These are phyloP conservation scores for Phalacrocorax brasilianus DNA, from an alignment of 2,113 vertebrate genomes.

Conservation along the genomic window DNA sequence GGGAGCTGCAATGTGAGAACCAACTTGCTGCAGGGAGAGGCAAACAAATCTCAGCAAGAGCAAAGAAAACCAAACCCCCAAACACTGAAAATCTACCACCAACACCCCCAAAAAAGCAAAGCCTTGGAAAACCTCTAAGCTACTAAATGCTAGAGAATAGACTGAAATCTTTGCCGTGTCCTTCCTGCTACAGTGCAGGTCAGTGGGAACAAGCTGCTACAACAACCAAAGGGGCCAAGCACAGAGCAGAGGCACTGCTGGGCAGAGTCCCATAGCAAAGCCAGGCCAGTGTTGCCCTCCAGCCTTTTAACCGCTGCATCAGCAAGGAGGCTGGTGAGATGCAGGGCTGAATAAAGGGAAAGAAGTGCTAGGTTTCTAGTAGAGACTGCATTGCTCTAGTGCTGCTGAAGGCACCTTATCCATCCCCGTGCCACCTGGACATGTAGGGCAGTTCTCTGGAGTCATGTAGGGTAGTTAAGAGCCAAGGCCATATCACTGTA, in stretches of 20 bases:
- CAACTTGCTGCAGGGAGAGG: fast-evolving
- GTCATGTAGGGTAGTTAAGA: neutral
- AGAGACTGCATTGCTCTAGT: neutral
- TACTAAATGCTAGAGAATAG: neutral
- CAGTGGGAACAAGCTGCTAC: neutral
- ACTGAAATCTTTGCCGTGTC: neutral
- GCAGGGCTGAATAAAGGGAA: neutral
- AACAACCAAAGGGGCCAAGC: neutral
- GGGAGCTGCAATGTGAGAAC: neutral
- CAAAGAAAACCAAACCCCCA: neutral
- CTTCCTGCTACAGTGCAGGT: neutral
- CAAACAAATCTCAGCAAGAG: neutral
- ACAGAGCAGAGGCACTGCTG: neutral
- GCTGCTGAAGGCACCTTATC: neutral
- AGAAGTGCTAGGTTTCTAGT: neutral
- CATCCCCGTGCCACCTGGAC: too few species aligned
- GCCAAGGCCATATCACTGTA: neutral
- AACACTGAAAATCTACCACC: neutral
- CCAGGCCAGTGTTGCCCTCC: neutral
- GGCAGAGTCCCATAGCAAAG: neutral
- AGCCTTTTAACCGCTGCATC: neutral
- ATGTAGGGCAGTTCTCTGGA: neutral
- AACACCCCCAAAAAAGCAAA: neutral
- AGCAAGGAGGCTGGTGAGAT: neutral
- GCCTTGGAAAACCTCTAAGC: neutral